Base-by-base conservation (phyloP, 2,113 vertebrate genomes). In the Pedetes capensis region DNA sequence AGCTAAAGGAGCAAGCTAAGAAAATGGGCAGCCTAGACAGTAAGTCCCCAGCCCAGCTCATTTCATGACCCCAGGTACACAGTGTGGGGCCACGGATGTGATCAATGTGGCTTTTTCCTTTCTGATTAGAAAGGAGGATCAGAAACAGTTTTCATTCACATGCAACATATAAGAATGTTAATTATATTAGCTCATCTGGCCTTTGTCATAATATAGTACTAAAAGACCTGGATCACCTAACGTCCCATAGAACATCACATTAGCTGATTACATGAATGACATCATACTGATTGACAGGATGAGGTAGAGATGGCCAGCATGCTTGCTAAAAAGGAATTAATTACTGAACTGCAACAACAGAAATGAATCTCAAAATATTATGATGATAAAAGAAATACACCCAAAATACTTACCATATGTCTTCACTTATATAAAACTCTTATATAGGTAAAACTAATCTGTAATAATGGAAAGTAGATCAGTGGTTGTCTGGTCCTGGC, bases 251-350 rank as follows among this genome's bases (percentile, higher is more conserved):
- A 72, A 23, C 42, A 22, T 63, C 55, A 72, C 29, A 32, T 1
- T 16, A n/a, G 63, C 44, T 0, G 5, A 6, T 74, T 44, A 59
- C 5, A 3, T 47, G 11, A 20, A 32, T 47, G 32, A 86, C 51
- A 32, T 55, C 16, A 17, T 8, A 53, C 32, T 68, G 20, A 47
- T 27, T 11, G 59, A 85, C 1, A 34, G 49, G 32, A n/a, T 29
- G 25, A 44, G 32, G 12, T 66, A 72, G 80, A 57, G 63, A 20
- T 7, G 42, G 47, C 17, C 79, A 27, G 51, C 34, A 37, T 23
- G 37, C n/a, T n/a, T n/a, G 39, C 75, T 61, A 2, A 42, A 53
- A 69, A 83, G 71, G 32, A 74, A 91, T 69, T 25, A 84, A 93
- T 66, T 29, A 49, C 32, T 17, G 25, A 32, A 32, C 79, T n/a